These are phyloP conservation scores for Aptenodytes forsteri DNA, from an alignment of 2,113 vertebrate species.

Conservation along the genomic window DNA sequence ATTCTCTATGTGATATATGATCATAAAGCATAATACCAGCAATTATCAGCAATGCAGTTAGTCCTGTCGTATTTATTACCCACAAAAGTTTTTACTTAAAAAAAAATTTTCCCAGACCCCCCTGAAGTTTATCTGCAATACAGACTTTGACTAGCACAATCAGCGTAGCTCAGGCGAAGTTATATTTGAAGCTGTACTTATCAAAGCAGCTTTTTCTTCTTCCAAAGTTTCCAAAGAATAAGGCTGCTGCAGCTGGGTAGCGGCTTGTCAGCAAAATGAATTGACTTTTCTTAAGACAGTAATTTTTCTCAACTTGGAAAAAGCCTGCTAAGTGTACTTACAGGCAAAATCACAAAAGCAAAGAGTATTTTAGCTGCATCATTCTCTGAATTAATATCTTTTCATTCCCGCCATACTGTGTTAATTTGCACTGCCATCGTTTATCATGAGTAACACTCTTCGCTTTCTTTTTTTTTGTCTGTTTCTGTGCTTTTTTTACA, in stretches of 20 bases:
- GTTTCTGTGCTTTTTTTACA: not conserved
- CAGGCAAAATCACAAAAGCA: not conserved
- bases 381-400: not conserved
- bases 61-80: not conserved
- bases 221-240: not conserved
- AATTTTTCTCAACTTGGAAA: not conserved
- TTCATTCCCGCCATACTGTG: not conserved
- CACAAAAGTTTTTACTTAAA: not conserved
- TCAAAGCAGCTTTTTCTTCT: not conserved
- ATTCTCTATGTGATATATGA: not conserved
- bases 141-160: not conserved
- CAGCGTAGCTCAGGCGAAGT: not conserved
- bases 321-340: not conserved
- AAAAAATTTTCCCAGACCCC: not conserved
- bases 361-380: not conserved
- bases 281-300: not conserved
- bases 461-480: not conserved
- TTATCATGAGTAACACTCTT: not conserved
- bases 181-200: not conserved
- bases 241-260: not conserved
- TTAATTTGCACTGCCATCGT: not conserved
- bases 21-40: not conserved
- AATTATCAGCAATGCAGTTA: not conserved
- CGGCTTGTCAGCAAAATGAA: slow-evolving; percentile 1
- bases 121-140: not conserved